These are phyloP conservation scores for Drosophila orena DNA, from an alignment of 1,140 invertebrate species.

Conservation along the genomic window DNA sequence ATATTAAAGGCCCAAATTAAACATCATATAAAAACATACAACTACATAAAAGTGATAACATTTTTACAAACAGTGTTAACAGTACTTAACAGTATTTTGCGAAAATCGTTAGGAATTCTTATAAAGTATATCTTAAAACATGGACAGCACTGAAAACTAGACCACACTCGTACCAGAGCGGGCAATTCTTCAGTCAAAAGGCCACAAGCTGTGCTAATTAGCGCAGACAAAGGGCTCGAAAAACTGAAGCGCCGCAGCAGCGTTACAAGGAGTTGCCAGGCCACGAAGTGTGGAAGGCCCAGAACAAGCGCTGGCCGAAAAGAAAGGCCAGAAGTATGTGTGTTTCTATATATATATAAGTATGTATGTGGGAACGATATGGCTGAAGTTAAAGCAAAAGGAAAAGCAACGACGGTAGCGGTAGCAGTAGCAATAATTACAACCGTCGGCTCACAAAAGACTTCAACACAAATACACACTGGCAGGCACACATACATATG, in stretches of 20 bases:
- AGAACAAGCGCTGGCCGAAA: slow-evolving; percentile 21
- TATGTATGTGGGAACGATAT: background rate
- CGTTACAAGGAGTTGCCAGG: slow-evolving; percentile 8
- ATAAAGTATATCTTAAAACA: too few relatives aligned
- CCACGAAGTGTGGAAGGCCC: slow-evolving; percentile 1
- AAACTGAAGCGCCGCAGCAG: slow-evolving; percentile 18
- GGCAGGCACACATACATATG: slow-evolving; percentile 1
- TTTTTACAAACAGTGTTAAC: too few relatives aligned
- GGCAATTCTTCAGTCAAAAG: slow-evolving; percentile 18
- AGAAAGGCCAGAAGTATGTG: slow-evolving; percentile 36
- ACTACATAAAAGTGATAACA: too few relatives aligned
- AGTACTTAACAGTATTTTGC: too few relatives aligned
- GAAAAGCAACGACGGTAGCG: background rate
- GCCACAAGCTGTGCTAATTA: slow-evolving; percentile 70
- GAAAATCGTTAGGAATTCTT: too few relatives aligned
- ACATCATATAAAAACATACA: too few relatives aligned
- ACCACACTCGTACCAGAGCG: background rate
- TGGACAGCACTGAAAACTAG: background rate
- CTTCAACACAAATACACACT: slow-evolving; percentile 43
- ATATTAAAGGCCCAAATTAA: background rate
- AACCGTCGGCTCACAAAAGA: slow-evolving; percentile 72
- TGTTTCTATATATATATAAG: background rate
- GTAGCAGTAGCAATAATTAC: slow-evolving; percentile 73
- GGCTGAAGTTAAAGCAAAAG: background rate
- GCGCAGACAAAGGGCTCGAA: slow-evolving; percentile 60